Conservation (phyloP, 2,113 vertebrate genomes). For the Tragulus kanchil region DNA sequence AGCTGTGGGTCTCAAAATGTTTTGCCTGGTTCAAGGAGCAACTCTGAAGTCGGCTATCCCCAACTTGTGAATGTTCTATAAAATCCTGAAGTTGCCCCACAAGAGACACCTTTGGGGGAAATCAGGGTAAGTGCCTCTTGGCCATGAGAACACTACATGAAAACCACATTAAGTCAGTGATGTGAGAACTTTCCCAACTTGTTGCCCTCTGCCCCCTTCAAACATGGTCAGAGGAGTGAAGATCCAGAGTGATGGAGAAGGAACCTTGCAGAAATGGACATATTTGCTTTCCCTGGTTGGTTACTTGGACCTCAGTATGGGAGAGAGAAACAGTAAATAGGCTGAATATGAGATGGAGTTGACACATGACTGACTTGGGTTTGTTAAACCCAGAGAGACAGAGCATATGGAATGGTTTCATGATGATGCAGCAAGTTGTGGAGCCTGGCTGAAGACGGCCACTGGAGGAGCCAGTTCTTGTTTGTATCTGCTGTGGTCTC, state of each 20-base stretch:
- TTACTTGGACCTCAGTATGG: not conserved
- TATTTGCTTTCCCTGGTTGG: accelerated
- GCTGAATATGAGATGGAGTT: not conserved
- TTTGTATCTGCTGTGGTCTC: not conserved
- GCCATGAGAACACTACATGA: not conserved
- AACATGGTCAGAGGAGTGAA: not conserved
- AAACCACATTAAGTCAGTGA: not conserved
- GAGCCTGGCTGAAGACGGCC: not conserved
- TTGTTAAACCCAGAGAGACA: not conserved
- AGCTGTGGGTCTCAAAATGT: not conserved
- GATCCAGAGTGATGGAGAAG: not conserved
- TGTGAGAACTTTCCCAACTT: not conserved
- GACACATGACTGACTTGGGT: not conserved
- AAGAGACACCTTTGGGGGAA: too few relatives aligned
- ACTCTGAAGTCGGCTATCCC: too few relatives aligned
- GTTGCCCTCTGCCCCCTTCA: not conserved
- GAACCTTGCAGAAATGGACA: not conserved
- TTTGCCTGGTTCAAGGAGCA: not conserved
- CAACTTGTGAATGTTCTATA: not conserved
- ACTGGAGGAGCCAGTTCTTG: not conserved
- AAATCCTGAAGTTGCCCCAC: too few relatives aligned
- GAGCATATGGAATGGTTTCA: not conserved
- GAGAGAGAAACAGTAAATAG: not conserved
- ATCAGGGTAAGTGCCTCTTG: not conserved
- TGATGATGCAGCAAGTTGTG: not conserved